A percentile compares a stretch with the other conserved stretches of the same genome.
These are phyloP conservation scores for Andrena bicolor DNA, from an alignment of 2,888 invertebrate species.

Conservation along the genomic window DNA sequence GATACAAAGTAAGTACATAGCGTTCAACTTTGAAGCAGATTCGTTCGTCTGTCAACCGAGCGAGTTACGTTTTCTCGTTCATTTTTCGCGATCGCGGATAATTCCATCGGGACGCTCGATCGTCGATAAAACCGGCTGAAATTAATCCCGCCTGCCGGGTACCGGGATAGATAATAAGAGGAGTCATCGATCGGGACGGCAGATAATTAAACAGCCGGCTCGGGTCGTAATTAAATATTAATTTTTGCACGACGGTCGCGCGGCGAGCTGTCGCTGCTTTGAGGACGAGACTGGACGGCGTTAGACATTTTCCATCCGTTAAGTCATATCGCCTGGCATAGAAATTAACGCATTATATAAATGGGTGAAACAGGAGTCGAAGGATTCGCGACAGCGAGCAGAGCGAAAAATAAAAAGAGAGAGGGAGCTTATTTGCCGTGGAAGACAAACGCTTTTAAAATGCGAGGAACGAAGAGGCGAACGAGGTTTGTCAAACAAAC, in stretches of 20 bases:
- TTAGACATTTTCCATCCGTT: slow-evolving; percentile 52
- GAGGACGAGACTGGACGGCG: slow-evolving; percentile 7
- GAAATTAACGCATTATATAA: slow-evolving; percentile 67
- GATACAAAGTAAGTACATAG: no score
- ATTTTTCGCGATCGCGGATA: slow-evolving; percentile 1
- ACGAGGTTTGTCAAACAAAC: slow-evolving; percentile 38
- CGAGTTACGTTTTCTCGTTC: neutral
- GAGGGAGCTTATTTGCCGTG: slow-evolving; percentile 12
- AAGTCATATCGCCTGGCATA: slow-evolving; percentile 62
- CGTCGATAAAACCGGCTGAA: slow-evolving; percentile 9
- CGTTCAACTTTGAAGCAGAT: neutral
- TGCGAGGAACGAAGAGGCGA: neutral
- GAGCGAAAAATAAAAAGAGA: neutral
- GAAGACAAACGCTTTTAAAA: slow-evolving; percentile 47
- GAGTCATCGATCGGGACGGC: slow-evolving; percentile 14
- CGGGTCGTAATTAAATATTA: slow-evolving; percentile 39
- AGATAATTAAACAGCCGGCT: slow-evolving; percentile 36
- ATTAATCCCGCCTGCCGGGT: slow-evolving; percentile 12
- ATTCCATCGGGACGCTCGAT: slow-evolving; percentile 9
- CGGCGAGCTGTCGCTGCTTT: neutral
- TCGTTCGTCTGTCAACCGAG: slow-evolving; percentile 14
- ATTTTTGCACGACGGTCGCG: neutral
- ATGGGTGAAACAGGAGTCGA: slow-evolving; percentile 38
- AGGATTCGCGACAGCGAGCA: neutral
- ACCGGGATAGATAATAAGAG: slow-evolving; percentile 25